Evolutionary conservation across 1,140 invertebrate species (phyloP), one percentile per base, ranked within the genome.

Genomic region (Diorhabda carinulata): DNA sequence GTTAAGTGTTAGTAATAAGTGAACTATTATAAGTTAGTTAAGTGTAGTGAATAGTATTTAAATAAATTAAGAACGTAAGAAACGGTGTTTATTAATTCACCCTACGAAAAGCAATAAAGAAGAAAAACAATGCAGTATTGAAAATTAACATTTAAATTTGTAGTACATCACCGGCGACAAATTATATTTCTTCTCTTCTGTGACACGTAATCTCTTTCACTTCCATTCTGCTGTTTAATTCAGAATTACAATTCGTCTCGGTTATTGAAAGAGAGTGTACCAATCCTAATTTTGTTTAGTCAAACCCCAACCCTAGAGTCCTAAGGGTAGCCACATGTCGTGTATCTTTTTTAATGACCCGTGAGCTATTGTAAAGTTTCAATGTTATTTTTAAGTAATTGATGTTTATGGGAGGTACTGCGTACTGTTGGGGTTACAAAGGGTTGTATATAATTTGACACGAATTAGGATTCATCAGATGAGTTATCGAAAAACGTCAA

Each of bases 261-360:
- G 44, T 43, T 65, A 10, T 44, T 65, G 43, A 41, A 10, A 40
- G 9, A 10, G 57, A 67, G 56, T 67, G 65, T 67, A 67, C 65
- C 43, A 4, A 45, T 43, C 47, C 65, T 67, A 67, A 67, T 67
- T 59, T 57, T n/a, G 41, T 67, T 61, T 65, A 65, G 64, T 41
- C 58, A 67, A 59, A 58, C 65, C 58, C 65, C 52, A 40, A 42
- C 57, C 43, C 65, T 63, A 25, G 41, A 40, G n/a, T 57, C 58
- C 65, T 44, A 25, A 67, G 57, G 65, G 58, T 52, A 8, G 65
- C 65, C 65, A 67, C 65, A 67, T 67, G 65, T 67, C 65, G 57
- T 67, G 57, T 67, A 67, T 67, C 57, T 61, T 60, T 60, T 67
- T 67, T 67, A 67, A 67, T 67, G 65, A 47, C 65, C 57, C 65